phyloP scores from a whole-genome alignment of 2,888 invertebrate species.

The Melieria picta region DNA sequence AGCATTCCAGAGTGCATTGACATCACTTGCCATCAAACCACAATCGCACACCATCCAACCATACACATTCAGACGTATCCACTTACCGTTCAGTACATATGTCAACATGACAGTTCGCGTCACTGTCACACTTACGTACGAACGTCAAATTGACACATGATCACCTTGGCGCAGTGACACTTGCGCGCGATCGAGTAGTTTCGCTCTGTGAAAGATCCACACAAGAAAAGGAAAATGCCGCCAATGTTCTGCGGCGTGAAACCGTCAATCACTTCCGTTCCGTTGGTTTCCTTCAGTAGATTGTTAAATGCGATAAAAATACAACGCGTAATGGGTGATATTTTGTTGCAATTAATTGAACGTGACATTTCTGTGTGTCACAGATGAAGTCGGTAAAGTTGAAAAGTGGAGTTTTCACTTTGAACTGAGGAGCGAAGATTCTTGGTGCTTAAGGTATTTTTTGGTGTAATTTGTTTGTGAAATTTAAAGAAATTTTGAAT shows the following conservation, averaged over 20 bases:
- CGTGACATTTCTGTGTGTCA: slow-evolving; percentile 1
- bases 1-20: neutral
- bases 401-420: too few relatives aligned
- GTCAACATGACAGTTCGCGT: slow-evolving; percentile 26
- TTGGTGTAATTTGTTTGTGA: too few relatives aligned
- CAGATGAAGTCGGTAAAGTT: too few relatives aligned
- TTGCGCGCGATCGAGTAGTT: slow-evolving; percentile 19
- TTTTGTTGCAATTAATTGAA: slow-evolving; percentile 18
- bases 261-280: slow-evolving; percentile 26
- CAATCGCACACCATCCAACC: slow-evolving; percentile 12
- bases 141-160: slow-evolving; percentile 33
- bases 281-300: slow-evolving; percentile 16
- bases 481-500: too few relatives aligned
- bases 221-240: slow-evolving; percentile 14
- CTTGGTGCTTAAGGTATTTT: too few relatives aligned
- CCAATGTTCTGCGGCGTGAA: slow-evolving; percentile 1
- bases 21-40: slow-evolving; percentile 2
- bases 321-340: neutral
- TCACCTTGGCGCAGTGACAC: slow-evolving; percentile 28
- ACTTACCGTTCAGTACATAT: slow-evolving; percentile 1
- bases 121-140: slow-evolving; percentile 21
- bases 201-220: slow-evolving; percentile 4
- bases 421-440: too few relatives aligned
- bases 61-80: slow-evolving; percentile 8
- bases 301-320: slow-evolving; percentile 13